Conservation (phyloP, 2,113 vertebrate genomes). For the Grantiella picta region DNA sequence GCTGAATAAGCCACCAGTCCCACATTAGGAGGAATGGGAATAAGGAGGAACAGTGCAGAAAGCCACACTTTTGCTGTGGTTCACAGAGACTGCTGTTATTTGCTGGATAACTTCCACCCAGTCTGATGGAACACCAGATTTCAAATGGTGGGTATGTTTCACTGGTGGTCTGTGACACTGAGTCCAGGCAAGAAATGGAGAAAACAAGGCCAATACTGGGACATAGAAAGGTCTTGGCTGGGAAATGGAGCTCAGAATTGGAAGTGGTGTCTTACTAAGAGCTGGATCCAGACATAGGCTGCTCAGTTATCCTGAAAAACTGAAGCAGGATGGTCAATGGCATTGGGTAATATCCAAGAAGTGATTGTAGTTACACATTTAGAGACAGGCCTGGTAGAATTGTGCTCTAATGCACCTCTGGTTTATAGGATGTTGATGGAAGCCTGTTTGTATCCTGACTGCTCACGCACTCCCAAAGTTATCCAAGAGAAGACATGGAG, state of each 20-base stretch:
- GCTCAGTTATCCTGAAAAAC: not conserved
- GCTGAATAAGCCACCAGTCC: not conserved
- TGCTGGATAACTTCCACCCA: not conserved
- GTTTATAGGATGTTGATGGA: not conserved
- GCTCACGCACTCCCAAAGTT: not conserved
- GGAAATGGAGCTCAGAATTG: not conserved
- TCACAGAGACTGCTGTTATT: not conserved
- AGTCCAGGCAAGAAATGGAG: not conserved
- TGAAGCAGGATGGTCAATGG: not conserved
- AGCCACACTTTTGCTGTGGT: not conserved
- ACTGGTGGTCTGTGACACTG: not conserved
- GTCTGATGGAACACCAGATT: not conserved
- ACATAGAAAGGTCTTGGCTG: not conserved
- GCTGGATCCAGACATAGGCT: not conserved
- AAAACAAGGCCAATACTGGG: not conserved
- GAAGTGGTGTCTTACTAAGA: not conserved
- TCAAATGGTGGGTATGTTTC: not conserved
- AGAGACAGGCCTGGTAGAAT: not conserved
- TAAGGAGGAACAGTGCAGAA: not conserved
- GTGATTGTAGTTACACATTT: not conserved
- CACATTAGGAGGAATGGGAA: not conserved
- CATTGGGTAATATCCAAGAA: not conserved
- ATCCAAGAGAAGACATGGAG: not conserved
- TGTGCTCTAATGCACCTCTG: not conserved
- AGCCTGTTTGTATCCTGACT: not conserved